Conservation (phyloP, 1,140 invertebrate genomes). For the Brachionus plicatilis region DNA sequence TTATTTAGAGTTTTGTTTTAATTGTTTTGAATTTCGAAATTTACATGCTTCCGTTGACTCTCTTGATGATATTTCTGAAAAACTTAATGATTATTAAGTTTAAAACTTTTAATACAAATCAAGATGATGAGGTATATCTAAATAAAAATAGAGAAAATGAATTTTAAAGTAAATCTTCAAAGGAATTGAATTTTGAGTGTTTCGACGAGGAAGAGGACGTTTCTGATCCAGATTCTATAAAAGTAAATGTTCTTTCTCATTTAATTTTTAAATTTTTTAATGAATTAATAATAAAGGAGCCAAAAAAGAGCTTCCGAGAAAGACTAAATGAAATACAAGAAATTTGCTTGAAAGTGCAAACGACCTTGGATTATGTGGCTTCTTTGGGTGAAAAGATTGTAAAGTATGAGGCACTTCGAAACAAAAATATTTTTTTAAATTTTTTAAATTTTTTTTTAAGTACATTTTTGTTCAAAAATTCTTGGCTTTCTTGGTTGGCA, state of each 20-base stretch:
- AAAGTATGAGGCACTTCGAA: conserved; percentile 64
- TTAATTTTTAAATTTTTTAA: background rate
- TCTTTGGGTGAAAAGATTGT: conserved; percentile 83
- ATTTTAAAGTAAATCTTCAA: conserved; percentile 38
- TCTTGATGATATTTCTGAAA: conserved; percentile 47
- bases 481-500: conserved; percentile 87
- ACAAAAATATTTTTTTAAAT: background rate
- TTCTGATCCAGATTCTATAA: conserved; percentile 45
- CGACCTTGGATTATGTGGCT: conserved; percentile 78
- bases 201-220: conserved; percentile 51
- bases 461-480: conserved; percentile 92
- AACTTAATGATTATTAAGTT: conserved; percentile 1
- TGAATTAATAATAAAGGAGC: conserved; percentile 49
- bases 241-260: background rate
- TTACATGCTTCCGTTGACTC: conserved; percentile 53
- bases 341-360: conserved; percentile 81
- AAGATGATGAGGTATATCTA: conserved; percentile 13
- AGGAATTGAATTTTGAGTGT: conserved; percentile 48
- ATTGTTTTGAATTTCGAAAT: conserved; percentile 53
- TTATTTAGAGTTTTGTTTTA: conserved; percentile 48
- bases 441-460: conserved; percentile 55
- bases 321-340: conserved; percentile 87
- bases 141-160: background rate
- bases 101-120: background rate
- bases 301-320: conserved; percentile 90